Percentiles rank a stretch among this genome's conserved stretches.
These are phyloP conservation scores for Gracilinanus agilis DNA, from an alignment of 2,113 vertebrate genomes.

Conservation along the genomic window DNA sequence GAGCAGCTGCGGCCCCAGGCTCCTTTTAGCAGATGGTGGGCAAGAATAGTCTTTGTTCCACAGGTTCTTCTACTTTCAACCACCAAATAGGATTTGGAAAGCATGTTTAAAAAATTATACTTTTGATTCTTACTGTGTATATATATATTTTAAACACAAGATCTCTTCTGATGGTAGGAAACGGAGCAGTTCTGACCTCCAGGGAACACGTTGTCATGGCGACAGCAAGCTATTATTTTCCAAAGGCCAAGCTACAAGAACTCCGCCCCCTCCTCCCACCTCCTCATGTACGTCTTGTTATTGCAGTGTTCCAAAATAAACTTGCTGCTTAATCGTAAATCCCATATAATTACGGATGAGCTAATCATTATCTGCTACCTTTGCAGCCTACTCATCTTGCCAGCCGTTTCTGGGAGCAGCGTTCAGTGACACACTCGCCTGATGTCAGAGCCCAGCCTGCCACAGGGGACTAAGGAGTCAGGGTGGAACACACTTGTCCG, in stretches of 20 bases:
- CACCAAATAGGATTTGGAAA: constrained; percentile 74
- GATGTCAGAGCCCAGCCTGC: constrained; percentile 66
- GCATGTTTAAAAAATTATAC: background rate
- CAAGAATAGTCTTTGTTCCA: constrained; percentile 87
- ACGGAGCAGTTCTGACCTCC: constrained; percentile 69
- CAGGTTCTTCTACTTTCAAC: constrained; percentile 77
- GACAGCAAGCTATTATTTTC: constrained; percentile 77
- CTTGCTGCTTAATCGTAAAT: constrained; percentile 72
- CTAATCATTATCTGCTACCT: constrained; percentile 20
- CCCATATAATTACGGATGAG: constrained; percentile 58
- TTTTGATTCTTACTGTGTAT: background rate
- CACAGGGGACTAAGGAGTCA: constrained; percentile 23
- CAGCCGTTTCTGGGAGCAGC: constrained; percentile 37
- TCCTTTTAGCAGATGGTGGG: constrained; percentile 84
- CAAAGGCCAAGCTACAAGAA: constrained; percentile 64
- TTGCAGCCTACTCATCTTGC: constrained; percentile 11
- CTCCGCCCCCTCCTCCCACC: constrained; percentile 52
- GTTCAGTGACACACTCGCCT: constrained; percentile 17
- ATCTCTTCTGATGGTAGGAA: constrained; percentile 70
- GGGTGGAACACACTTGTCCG: constrained; percentile 22
- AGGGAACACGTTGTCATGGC: constrained; percentile 76
- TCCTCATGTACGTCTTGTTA: constrained; percentile 55
- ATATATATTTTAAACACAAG: constrained; percentile 43
- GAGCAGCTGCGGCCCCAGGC: constrained; percentile 82
- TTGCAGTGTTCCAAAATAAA: constrained; percentile 69